Percentiles rank a stretch among this genome's conserved stretches.
Conservation (phyloP, 2,113 vertebrate genomes). For the Chloropsis cyanopogon region DNA sequence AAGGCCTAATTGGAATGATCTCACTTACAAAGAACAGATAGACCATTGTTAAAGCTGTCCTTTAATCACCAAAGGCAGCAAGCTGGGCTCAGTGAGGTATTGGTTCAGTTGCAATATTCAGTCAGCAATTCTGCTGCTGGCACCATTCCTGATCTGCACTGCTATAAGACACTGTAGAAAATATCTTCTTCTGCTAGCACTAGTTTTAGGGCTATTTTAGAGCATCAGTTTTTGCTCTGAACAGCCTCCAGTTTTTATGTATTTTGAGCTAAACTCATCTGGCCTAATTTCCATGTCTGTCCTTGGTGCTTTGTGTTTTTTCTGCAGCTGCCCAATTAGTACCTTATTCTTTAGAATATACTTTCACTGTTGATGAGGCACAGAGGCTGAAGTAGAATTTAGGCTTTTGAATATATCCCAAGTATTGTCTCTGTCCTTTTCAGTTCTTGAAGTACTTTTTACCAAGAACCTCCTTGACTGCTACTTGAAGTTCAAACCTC, state of each 20-base stretch:
- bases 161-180: neutral
- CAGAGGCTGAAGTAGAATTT: neutral
- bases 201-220: constrained; percentile 26
- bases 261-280: constrained; percentile 31
- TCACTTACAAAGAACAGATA: constrained; percentile 3
- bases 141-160: neutral
- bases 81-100: neutral
- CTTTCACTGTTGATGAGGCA: neutral
- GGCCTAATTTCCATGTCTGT: neutral
- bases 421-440: neutral
- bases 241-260: constrained; percentile 14
- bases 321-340: constrained; percentile 19
- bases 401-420: neutral
- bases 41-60: neutral
- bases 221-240: neutral
- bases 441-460: neutral
- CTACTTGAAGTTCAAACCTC: neutral
- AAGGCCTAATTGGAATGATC: neutral
- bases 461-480: neutral
- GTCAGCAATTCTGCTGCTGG: neutral
- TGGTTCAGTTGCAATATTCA: neutral
- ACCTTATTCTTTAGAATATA: neutral
- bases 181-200: neutral
- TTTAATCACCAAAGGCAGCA: constrained; percentile 11
- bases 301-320: neutral